A percentile compares a stretch with the other conserved stretches of the same genome.
These are phyloP conservation scores for Rhagologus leucostigma DNA, from an alignment of 2,113 vertebrate species.

Conservation along the genomic window DNA sequence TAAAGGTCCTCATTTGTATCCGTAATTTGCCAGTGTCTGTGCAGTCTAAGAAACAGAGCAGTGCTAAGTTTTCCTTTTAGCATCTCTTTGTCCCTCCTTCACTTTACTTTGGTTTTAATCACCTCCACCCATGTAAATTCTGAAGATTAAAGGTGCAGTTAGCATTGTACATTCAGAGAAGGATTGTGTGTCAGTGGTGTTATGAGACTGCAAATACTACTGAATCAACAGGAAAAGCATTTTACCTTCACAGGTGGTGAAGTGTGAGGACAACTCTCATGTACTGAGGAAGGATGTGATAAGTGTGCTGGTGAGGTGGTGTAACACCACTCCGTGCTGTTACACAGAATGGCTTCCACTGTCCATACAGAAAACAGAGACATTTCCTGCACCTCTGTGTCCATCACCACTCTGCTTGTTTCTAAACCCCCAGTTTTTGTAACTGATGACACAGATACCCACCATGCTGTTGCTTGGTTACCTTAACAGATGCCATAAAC, in stretches of 20 bases:
- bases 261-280: background rate
- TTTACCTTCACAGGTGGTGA: background rate
- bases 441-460: background rate
- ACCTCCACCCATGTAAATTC: background rate
- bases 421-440: background rate
- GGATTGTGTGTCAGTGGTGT: background rate
- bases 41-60: background rate
- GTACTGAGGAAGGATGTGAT: background rate
- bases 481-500: background rate
- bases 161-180: background rate
- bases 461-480: background rate
- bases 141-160: background rate
- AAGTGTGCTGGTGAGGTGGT: background rate
- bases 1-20: background rate
- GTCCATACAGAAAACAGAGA: background rate
- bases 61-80: background rate
- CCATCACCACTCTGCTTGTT: background rate
- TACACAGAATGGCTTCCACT: background rate
- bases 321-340: background rate
- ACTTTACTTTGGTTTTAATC: background rate
- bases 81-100: background rate
- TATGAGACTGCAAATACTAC: background rate
- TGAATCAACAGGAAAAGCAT: background rate
- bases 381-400: background rate
- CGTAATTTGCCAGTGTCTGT: background rate